Evolutionary conservation across 2,888 invertebrate genomes (phyloP), one percentile per base, ranked within the genome.

Genomic region (Cheilosia vulpina): DNA sequence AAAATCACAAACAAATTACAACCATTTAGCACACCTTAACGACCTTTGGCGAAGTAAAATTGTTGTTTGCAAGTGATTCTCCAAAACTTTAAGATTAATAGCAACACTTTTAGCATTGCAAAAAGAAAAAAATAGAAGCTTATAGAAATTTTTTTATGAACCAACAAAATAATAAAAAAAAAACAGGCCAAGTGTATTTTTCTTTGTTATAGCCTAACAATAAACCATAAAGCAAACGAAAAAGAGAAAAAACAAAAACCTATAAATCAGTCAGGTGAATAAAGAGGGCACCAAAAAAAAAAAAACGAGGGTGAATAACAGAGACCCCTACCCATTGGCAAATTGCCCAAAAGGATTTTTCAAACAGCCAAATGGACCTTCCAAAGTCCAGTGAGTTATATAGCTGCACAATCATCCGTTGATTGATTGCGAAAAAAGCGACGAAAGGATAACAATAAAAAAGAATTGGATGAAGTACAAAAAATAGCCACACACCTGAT

Each of bases 211-310:
- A 72, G 55, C 62, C 76, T 27, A 52, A 66, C 66, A 85, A 79
- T 79, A 79, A 50, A 63, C 27, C 55, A 63, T 65, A 63, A 58
- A 52, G 34, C 24, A 65, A 77, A 45, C 31, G 31, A 60, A 52
- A 17, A 3, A 17, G 41, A 7, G 6, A 7, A 7, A 31, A 31
- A 43, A 45, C 21, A 47, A 47, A 47, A 9, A 19, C 27, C 19
- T 62, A 85, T 85, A 81, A 85, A 81, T 85, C 85, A 85, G 76
- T 80, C 85, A 85, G 81, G 81, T 81, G 76, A 85, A 85, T 71
- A 80, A 80, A 84, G 47, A 66, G 34, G 50, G 45, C 15, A 47
- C 52, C 19, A 15, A 31, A 55, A 15, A 34, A 43, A 55, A 11
- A 31, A 43, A 52, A 45, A 17, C 19, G 31, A 11, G 43, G 21